Conservation (phyloP, 2,888 invertebrate species). For the Spodoptera picta region DNA sequence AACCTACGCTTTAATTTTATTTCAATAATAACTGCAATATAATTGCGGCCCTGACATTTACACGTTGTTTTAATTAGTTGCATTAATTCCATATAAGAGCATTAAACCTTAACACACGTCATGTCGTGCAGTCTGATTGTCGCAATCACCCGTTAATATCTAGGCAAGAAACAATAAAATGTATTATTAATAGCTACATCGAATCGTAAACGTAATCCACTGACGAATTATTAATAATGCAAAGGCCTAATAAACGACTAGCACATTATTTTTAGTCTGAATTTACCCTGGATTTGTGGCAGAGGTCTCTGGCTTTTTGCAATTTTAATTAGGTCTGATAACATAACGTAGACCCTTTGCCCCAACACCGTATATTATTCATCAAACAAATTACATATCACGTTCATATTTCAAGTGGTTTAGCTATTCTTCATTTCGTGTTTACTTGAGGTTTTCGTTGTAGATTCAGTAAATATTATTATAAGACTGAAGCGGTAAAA, state of each 20-base stretch:
- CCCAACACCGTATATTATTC: slow-evolving; percentile 40
- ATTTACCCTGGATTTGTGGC: slow-evolving; percentile 11
- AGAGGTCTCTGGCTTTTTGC: slow-evolving; percentile 28
- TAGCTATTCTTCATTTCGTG: background rate
- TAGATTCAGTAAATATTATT: background rate
- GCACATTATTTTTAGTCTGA: slow-evolving; percentile 28
- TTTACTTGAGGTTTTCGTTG: slow-evolving; percentile 3
- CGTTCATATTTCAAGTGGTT: slow-evolving; percentile 10
- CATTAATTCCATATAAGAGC: slow-evolving; percentile 3
- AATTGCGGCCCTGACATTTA: slow-evolving; percentile 32
- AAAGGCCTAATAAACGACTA: slow-evolving; percentile 14
- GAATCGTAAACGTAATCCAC: too few species aligned
- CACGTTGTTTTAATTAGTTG: slow-evolving; percentile 9
- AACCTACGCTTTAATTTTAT: slow-evolving; percentile 2
- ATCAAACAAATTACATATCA: slow-evolving; percentile 29
- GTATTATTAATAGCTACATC: slow-evolving; percentile 1
- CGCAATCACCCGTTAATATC: background rate
- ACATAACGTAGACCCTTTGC: slow-evolving; percentile 34
- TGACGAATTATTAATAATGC: slow-evolving; percentile 21
- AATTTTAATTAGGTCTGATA: slow-evolving; percentile 47
- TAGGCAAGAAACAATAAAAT: too few species aligned
- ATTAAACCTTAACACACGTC: background rate
- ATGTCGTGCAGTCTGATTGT: slow-evolving; percentile 8
- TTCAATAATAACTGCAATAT: slow-evolving; percentile 12
- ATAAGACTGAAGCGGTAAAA: too few species aligned